Base-by-base conservation (phyloP, 2,888 invertebrate species). In the Tachina grossa region DNA sequence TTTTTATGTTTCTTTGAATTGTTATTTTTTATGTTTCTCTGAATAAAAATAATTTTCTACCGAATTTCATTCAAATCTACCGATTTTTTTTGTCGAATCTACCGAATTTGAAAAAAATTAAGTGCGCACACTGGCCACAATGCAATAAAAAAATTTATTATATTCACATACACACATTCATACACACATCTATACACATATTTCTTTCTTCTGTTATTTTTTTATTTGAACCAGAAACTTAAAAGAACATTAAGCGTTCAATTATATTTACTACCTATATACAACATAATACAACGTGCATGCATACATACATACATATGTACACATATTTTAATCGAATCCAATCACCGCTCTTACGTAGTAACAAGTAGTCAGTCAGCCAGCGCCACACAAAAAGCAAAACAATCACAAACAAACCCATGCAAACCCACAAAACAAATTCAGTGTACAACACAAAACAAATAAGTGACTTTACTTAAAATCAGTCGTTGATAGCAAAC, bases 401-500 rank as follows among this genome's bases (percentile, higher is more conserved):
- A 57, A 57, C 39, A 57, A 39, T 80, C 43, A 39, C 49, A 74
- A 59, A 81, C 79, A 71, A 41, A 51, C 43, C 22, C 22, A 55
- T 14, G 47, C 72, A 72, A 79, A 53, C 59, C 72, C 74, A 76
- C 79, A 74, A 69, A 82, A 69, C 78, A 84, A 69, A 79, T 65
- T 13, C 72, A 39, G 55, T 76, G n/a, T 75, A 80, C 87, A 86
- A 80, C 74, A 76, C 81, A 83, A 75, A 87, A 84, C 81, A 81
- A 85, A 80, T 86, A 84, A 84, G 82, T 78, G 84, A 81, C 82
- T 87, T 84, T 83, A 90, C 88, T 88, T 83, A 84, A 87, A 87
- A 88, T 91, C 91, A 92, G 92, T 92, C 92, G 91, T 92, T 92
- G 90, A 92, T 90, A 91, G 91, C 89, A 90, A 90, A 90, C 91